Conservation (phyloP, 1,140 invertebrate species). For the Agrypnia vestita region DNA sequence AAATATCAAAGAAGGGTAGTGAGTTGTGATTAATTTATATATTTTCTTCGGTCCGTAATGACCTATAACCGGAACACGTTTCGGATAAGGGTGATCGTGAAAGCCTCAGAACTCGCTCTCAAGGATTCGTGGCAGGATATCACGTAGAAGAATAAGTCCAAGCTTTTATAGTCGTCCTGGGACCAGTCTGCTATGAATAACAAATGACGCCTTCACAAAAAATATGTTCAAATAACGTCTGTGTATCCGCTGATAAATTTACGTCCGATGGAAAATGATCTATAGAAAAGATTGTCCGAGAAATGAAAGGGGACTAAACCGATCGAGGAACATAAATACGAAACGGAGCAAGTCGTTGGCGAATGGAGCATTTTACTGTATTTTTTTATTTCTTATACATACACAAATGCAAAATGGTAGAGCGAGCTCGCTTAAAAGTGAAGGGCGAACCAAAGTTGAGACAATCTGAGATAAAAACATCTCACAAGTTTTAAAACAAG, state of each 20-base stretch:
- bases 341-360: background rate
- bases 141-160: constrained; percentile 45
- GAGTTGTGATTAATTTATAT: constrained; percentile 40
- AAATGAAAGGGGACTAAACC: constrained; percentile 11
- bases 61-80: constrained; percentile 38
- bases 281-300: constrained; percentile 27
- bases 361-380: too few relatives aligned
- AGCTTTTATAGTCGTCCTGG: constrained; percentile 40
- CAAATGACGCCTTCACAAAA: constrained; percentile 27
- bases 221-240: constrained; percentile 38
- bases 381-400: too few relatives aligned
- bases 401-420: too few relatives aligned
- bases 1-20: constrained; percentile 4
- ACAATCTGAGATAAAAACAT: too few relatives aligned
- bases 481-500: too few relatives aligned
- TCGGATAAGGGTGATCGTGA: constrained; percentile 38
- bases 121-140: constrained; percentile 19
- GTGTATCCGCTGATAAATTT: constrained; percentile 34
- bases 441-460: too few relatives aligned
- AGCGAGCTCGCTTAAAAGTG: too few relatives aligned
- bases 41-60: constrained; percentile 28
- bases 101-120: background rate
- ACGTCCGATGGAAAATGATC: constrained; percentile 38
- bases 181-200: constrained; percentile 43
- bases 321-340: background rate